Base-by-base conservation (phyloP, 2,797 vertebrate genomes). In the Acanthurus leucopareius region DNA sequence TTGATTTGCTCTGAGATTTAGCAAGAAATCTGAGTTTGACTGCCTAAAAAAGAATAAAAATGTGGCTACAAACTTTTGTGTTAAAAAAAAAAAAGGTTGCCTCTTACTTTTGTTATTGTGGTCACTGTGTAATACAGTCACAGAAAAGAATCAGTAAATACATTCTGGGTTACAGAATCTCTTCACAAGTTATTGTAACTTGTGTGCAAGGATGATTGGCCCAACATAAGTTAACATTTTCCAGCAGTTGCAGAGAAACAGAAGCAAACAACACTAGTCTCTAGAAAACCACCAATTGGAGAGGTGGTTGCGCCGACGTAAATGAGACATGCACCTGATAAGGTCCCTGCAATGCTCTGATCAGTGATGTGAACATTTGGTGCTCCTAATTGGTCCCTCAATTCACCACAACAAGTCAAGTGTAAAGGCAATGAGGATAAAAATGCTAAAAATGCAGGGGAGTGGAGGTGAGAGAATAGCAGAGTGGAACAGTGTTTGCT, bases 301-400 rank as follows among this genome's bases (percentile, higher is more conserved):
- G 92, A 90, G 15, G 67, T 79, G 38, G 69, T 52, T 85, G 40
- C 69, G 69, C 75, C 72, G 66, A 75, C 87, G 78, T 88, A 89
- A 86, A 75, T 84, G 71, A 91, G 82, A 86, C 87, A 65, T 48
- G 69, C 73, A 91, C 74, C 63, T 73, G 88, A 86, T 85, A 86
- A 73, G 69, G 87, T 87, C 85, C 49, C 48, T 65, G 62, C 79
- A 76, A 82, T 44, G 74, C 68, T 81, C 87, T 71, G 81, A 86
- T 60, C 81, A 69, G 65, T 59, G 28, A 79, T 79, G 86, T 70
- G 70, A 86, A 68, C 63, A 19, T 79, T 90, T 69, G 61, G 57
- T 58, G 73, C 79, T 74, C 75, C 67, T 88, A 84, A 90, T 86
- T 93, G 77, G 71, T 73, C 71, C 78, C 81, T 75, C 69, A 67